phyloP scores from a whole-genome alignment of 2,113 vertebrate species.

The Zapornia atra region DNA sequence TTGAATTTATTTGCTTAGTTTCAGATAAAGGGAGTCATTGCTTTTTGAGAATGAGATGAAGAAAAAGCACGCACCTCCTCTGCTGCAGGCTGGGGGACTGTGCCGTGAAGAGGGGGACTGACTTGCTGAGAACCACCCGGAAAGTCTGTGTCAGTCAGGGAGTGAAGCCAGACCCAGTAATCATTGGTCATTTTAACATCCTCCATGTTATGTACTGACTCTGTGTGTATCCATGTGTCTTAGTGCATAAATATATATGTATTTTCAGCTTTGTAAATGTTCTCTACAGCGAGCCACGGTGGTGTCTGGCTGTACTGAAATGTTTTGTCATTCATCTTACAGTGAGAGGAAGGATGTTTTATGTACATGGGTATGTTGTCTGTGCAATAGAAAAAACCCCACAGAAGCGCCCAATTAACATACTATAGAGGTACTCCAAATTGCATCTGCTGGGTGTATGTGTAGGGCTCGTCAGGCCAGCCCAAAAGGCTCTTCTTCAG shows the following conservation, averaged over 20 bases:
- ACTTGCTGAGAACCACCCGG: not conserved
- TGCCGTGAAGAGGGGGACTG: accelerated
- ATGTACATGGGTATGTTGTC: not conserved
- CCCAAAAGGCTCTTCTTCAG: not conserved
- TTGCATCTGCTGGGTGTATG: not conserved
- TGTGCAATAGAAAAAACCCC: not conserved
- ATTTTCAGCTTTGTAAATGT: not conserved
- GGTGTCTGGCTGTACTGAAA: not conserved
- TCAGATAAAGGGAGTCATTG: not conserved
- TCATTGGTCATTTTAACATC: not conserved
- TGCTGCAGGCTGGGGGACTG: not conserved
- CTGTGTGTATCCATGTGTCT: not conserved
- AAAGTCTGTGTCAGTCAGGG: not conserved
- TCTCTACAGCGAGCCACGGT: not conserved
- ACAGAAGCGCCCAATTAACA: not conserved
- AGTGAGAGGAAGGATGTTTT: not conserved
- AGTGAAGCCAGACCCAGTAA: not conserved
- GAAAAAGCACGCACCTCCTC: not conserved
- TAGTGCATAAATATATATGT: not conserved
- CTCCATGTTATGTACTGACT: not conserved
- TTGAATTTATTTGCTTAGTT: conserved; percentile 24
- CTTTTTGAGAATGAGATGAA: not conserved
- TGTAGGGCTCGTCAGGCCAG: not conserved
- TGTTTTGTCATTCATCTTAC: not conserved
- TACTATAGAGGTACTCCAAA: not conserved